A percentile compares a stretch with the other conserved stretches of the same genome.
Evolutionary conservation across 2,797 vertebrate genomes (phyloP).

Genomic region (Balearica regulorum): DNA sequence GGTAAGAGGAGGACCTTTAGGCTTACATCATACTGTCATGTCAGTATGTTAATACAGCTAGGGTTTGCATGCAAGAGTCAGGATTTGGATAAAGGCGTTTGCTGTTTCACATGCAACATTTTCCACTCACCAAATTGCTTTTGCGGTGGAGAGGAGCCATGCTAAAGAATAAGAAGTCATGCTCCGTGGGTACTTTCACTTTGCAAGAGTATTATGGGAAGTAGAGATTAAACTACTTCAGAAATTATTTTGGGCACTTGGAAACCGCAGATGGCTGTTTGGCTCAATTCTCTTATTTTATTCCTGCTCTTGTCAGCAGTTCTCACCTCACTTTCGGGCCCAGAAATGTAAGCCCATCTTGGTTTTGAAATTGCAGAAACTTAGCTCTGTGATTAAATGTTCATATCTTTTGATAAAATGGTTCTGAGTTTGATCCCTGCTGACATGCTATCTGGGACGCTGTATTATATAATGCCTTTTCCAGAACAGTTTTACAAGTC

Average conservation of each 20-base stretch:
- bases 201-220: neutral
- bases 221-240: neutral
- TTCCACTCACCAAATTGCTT: neutral
- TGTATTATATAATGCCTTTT: neutral
- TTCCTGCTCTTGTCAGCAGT: neutral
- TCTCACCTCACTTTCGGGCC: neutral
- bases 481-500: neutral
- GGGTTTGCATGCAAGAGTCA: neutral
- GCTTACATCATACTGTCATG: neutral
- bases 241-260: neutral
- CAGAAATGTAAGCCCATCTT: neutral
- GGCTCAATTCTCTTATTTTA: neutral
- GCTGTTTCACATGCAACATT: neutral
- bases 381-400: neutral
- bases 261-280: neutral
- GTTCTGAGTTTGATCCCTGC: neutral
- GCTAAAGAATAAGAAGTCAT: neutral
- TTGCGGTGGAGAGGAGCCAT: neutral
- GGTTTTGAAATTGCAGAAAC: neutral
- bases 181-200: neutral
- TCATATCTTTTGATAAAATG: neutral
- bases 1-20: neutral
- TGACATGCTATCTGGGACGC: neutral
- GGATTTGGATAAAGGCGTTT: neutral
- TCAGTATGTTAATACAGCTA: neutral